Evolutionary conservation across 1,140 invertebrate genomes (phyloP), one percentile per base, ranked within the genome.

Genomic region (Drosophila mayri): DNA sequence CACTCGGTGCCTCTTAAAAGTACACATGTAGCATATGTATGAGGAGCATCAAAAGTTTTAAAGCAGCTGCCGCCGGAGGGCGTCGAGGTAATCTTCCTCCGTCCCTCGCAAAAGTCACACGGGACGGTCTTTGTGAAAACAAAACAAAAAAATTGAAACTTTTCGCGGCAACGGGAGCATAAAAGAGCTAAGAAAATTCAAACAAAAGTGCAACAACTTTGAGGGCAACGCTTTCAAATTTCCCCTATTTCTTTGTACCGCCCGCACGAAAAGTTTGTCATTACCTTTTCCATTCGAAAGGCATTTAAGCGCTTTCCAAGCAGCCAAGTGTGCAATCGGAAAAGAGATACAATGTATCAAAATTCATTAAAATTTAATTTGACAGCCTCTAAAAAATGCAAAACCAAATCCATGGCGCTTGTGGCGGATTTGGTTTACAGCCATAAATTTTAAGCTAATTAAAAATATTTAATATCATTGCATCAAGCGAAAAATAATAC

Each of bases 191-290:
- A 78, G 76, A 78, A 87, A 88, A 81, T 90, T 80, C 68, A 68
- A 79, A 87, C 80, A 78, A 87, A 88, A 87, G 85, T 88, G 84
- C 85, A 84, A 81, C 73, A 90, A 87, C 80, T 87, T 87, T 87
- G 57, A 40, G 60, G 60, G 54, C 41, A 74, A 71, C 44, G 52
- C 25, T 66, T 62, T 44, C 57, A 57, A 65, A 61, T 55, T 52
- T 62, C n/a, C 47, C 52, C 70, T 54, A 57, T 64, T 58, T 38
- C 52, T 81, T 66, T 64, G 38, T 58, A 16, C 43, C 32, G 38
- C 62, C 68, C 65, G 52, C 18, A 60, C 22, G 43, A 76, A 47
- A 62, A 66, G 58, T 79, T 73, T 72, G 49, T 60, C 37, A 35
- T 46, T 52, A 43, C 50, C 59, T 78, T 58, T 52, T 52, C n/a